Base-by-base conservation (phyloP, 2,797 vertebrate species). In the Graptemys geographica region DNA sequence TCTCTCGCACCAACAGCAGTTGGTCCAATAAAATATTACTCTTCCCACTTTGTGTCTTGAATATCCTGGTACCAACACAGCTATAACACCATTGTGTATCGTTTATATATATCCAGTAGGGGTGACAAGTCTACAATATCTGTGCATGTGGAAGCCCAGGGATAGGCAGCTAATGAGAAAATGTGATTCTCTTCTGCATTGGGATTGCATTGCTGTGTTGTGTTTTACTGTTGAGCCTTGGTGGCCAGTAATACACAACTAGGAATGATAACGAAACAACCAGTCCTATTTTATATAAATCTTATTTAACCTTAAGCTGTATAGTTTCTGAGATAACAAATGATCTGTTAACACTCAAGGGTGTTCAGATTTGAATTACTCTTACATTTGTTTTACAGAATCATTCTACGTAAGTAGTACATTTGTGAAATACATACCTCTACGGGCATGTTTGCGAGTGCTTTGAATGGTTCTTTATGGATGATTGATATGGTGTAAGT, bases 391-490 rank as follows among this genome's bases (percentile, higher is more conserved):
- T 80, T 91, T 90, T 84, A 52, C 12, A 87, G 86, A 96, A 59
- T 33, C 8, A 3, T 80, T 79, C 18, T 44, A 28, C 5, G 33
- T 62, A 87, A 65, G 65, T 47, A 56, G 12, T 31, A 87, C 41
- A 53, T 82, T 31, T 93, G n/a, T 49, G 81, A 94, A 93, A 90
- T 94, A 96, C 98, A 62, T 98, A 99, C 99, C 99, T 98, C 95
- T 47, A 90, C 83, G 0, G 99, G 99, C 99, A 99, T 99, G 98
- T 99, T 99, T 97, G 99, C 99, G 86, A 99, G 97, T 2, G 98
- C 99, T 8, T 19, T 0, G 79, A 99, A 99, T 0, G 0, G 2
- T 0, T 59, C 23, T 69, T 97, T 92, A 89, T 99, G 99, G 84
- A 98, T 96, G 93, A 99, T 99, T 86, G 99, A 98, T 96, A 99